Base-by-base conservation (phyloP, 2,113 vertebrate genomes). In the Bucco capensis region DNA sequence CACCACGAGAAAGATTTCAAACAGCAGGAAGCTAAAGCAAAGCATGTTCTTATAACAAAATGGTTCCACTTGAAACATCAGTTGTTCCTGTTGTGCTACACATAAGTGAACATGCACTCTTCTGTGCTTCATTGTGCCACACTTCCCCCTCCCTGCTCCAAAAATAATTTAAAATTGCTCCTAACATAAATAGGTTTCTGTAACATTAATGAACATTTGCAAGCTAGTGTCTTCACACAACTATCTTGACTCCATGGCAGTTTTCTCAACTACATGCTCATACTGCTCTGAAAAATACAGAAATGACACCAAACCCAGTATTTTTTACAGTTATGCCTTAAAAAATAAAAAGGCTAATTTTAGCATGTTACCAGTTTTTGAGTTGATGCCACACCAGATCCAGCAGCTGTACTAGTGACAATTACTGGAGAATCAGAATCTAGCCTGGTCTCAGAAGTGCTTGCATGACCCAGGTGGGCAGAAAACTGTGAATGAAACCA, bases 301-400 rank as follows among this genome's bases (percentile, higher is more conserved):
- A 60, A 88, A 61, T 0, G 2, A 50, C 8, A 67, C 3, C 6
- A 19, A 82, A 83, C 65, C 31, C 37, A 44, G 3, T 46, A 70
- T 28, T 83, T 57, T 14, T 67, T 69, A 27, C 11, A 38, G 53
- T 56, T 76, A 61, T 28, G 16, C 22, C 46, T 65, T 70, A 40
- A 76, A 69, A 47, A 19, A 14, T 9, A 58, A 66, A 64, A 27
- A 27, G 19, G 21, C 44, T 38, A 65, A 40, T n/a, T 54, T 90
- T 37, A 78, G 40, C 47, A 80, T 5, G 9, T 94, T 97, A 98
- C 98, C 98, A 98, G 97, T 96, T 97, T 98, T 73, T 97, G 95
- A 76, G 96, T 83, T 76, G 93, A 94, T 13, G 94, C n/a, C 53
- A 92, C 72, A 89, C 96, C 96, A 50, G 97, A 97, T 89, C 87